Evolutionary conservation across 2,113 vertebrate species (phyloP).

Genomic region (Micronycteris hirsuta): DNA sequence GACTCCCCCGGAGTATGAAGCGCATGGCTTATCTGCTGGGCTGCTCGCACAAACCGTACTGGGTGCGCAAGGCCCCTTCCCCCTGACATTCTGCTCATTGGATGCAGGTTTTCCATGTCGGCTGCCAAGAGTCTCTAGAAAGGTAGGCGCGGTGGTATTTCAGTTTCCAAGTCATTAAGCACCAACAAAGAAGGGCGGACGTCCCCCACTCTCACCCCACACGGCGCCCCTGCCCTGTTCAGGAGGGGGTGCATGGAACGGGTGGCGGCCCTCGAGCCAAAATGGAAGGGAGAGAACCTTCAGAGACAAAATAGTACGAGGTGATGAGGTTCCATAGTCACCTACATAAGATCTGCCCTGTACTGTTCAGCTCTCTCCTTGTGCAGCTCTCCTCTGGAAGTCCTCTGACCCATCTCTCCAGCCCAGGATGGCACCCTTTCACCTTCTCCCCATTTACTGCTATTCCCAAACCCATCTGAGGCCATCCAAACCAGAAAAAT

Average conservation of each 20-base stretch:
- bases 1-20: neutral
- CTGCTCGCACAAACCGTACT: neutral
- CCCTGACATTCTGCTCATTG: neutral
- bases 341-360: too few species aligned
- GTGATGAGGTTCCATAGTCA: accelerated
- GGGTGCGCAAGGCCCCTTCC: neutral
- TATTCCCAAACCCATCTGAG: neutral
- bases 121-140: slow-evolving; percentile 51
- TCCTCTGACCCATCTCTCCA: neutral
- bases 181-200: neutral
- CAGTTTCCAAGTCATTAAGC: slow-evolving; percentile 50
- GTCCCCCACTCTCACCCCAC: neutral
- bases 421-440: neutral
- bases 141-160: neutral
- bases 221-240: accelerated
- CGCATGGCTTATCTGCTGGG: neutral
- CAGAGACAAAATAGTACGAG: neutral
- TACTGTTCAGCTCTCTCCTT: neutral
- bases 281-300: neutral
- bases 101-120: slow-evolving; percentile 45
- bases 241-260: accelerated
- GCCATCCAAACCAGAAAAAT: neutral
- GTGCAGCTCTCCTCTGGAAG: neutral
- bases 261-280: neutral
- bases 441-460: neutral